Evolutionary conservation across 2,888 invertebrate species (phyloP).

Genomic region (Mechanitis messenoides): DNA sequence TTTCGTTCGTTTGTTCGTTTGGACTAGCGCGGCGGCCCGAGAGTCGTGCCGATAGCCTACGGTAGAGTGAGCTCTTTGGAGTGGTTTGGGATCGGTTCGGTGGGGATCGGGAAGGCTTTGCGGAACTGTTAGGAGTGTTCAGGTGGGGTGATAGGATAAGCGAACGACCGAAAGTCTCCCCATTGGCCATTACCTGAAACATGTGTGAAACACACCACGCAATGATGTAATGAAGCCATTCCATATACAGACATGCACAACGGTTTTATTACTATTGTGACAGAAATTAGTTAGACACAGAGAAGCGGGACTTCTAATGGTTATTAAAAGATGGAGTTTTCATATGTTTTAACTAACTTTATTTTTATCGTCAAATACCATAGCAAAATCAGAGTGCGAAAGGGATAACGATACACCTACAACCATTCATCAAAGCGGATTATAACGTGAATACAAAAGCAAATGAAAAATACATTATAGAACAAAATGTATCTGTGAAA

Average conservation of each 20-base stretch:
- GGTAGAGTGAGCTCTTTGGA: constrained; percentile 69
- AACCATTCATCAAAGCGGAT: constrained; percentile 23
- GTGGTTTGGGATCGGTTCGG: constrained; percentile 65
- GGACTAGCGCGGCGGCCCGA: constrained; percentile 57
- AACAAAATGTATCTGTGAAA: constrained; percentile 19
- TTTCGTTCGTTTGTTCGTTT: constrained; percentile 39
- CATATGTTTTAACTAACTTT: background rate
- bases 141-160: constrained; percentile 74
- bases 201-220: constrained; percentile 78
- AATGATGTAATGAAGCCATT: constrained; percentile 77
- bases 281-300: constrained; percentile 35
- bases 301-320: constrained; percentile 22
- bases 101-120: constrained; percentile 55
- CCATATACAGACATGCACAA: constrained; percentile 72
- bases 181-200: constrained; percentile 83
- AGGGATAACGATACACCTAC: constrained; percentile 15
- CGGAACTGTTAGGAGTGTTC: constrained; percentile 57
- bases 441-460: constrained; percentile 21
- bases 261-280: constrained; percentile 40
- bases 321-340: constrained; percentile 7
- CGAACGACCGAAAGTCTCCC: constrained; percentile 80
- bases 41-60: constrained; percentile 66
- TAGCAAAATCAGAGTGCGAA: constrained; percentile 8
- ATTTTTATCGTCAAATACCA: constrained; percentile 1
- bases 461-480: constrained; percentile 21